These are phyloP conservation scores for Calonectris borealis DNA, from an alignment of 2,113 vertebrate species.

Conservation along the genomic window DNA sequence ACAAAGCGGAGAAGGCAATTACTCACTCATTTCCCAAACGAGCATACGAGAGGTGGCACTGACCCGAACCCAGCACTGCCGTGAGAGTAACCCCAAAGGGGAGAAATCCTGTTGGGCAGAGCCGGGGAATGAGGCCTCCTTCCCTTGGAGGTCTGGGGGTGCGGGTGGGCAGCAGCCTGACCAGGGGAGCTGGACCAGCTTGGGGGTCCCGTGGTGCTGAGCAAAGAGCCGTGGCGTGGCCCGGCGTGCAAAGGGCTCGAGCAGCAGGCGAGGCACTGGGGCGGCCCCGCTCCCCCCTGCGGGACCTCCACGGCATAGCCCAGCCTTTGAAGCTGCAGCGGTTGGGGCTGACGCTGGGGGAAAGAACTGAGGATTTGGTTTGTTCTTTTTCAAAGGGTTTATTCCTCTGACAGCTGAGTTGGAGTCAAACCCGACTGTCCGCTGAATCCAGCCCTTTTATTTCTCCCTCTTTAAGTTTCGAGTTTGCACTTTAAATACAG, in stretches of 20 bases:
- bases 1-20: neutral
- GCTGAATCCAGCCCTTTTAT: constrained; percentile 45
- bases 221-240: neutral
- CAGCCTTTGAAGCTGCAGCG: constrained; percentile 30
- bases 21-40: neutral
- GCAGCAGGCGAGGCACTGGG: neutral
- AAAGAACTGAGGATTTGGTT: constrained; percentile 22
- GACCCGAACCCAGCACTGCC: neutral
- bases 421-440: neutral
- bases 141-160: neutral
- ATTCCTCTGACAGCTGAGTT: constrained; percentile 36
- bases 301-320: neutral
- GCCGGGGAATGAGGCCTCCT: neutral
- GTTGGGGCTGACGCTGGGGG: neutral
- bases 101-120: neutral
- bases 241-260: rapidly evolving
- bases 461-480: neutral
- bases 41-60: neutral
- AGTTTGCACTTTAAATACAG: constrained; percentile 25
- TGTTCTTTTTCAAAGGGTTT: constrained; percentile 61
- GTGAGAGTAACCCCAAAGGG: neutral
- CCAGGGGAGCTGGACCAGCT: rapidly evolving
- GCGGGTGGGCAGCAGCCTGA: neutral
- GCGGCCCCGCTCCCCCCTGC: rapidly evolving
- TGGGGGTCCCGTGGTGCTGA: rapidly evolving